Percentiles rank a stretch among this genome's conserved stretches.
These are phyloP conservation scores for Lipotes vexillifer DNA, from an alignment of 2,113 vertebrate species.

Conservation along the genomic window DNA sequence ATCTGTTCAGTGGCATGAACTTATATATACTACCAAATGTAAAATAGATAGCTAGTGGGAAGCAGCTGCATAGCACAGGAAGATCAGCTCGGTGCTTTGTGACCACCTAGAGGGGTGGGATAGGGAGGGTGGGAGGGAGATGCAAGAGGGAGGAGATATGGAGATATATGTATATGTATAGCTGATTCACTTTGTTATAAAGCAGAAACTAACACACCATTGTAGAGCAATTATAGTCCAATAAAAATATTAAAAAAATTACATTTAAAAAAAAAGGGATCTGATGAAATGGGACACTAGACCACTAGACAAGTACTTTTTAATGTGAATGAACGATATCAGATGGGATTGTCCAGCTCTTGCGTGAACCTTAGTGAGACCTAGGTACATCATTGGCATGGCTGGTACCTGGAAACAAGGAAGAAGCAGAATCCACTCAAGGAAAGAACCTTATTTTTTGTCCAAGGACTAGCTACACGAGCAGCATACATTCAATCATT, in stretches of 20 bases:
- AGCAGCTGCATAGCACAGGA: too few relatives aligned
- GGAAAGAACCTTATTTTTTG: not conserved
- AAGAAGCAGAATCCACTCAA: not conserved
- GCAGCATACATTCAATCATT: not conserved
- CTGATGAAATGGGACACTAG: not conserved
- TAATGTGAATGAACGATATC: not conserved
- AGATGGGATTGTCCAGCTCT: not conserved
- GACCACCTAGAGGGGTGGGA: too few relatives aligned
- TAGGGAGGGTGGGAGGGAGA: too few relatives aligned
- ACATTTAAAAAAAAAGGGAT: not conserved
- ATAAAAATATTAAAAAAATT: too few relatives aligned
- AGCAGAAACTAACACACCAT: too few relatives aligned
- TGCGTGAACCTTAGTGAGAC: not conserved
- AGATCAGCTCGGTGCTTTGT: too few relatives aligned
- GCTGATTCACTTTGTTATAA: too few relatives aligned
- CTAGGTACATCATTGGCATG: not conserved
- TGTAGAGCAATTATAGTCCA: too few relatives aligned
- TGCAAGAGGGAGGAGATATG: too few relatives aligned
- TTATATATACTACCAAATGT: too few relatives aligned
- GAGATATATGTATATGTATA: too few relatives aligned
- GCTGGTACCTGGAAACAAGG: not conserved
- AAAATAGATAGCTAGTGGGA: too few relatives aligned
- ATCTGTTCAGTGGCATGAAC: not conserved
- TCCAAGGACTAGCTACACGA: not conserved
- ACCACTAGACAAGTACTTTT: not conserved